A percentile compares a stretch with the other conserved stretches of the same genome.
Conservation (phyloP, 2,888 invertebrate species). For the Drosophila phalerata region DNA sequence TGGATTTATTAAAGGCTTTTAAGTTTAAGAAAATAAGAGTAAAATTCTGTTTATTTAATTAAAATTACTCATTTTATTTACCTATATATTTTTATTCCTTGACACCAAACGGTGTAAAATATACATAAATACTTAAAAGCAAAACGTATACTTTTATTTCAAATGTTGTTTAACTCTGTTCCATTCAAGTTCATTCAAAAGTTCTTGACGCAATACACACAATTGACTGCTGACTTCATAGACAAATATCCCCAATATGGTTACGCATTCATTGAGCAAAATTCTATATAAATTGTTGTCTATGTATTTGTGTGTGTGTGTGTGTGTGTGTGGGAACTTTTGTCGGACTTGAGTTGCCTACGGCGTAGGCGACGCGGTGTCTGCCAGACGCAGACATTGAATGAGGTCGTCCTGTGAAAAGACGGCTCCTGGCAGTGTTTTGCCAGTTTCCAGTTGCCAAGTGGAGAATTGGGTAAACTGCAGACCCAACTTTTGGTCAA, state of each 20-base stretch:
- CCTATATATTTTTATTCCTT: too few species aligned
- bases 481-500: slow-evolving; percentile 11
- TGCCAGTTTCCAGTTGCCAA: slow-evolving; percentile 8
- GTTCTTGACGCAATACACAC: background rate
- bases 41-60: background rate
- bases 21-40: background rate
- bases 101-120: too few species aligned
- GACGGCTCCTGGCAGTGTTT: slow-evolving; percentile 12
- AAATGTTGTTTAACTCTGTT: background rate
- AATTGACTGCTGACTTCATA: background rate
- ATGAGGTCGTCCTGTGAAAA: slow-evolving; percentile 59
- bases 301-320: slow-evolving; percentile 9
- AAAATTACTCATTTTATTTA: too few species aligned
- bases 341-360: slow-evolving; percentile 13
- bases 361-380: slow-evolving; percentile 64
- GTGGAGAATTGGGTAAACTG: slow-evolving; percentile 21
- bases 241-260: slow-evolving; percentile 17
- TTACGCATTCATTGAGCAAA: slow-evolving; percentile 64
- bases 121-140: too few species aligned
- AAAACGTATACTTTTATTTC: background rate
- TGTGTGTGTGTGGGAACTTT: slow-evolving; percentile 10
- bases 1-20: background rate
- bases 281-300: slow-evolving; percentile 22
- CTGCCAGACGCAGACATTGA: slow-evolving; percentile 62
- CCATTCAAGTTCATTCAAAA: background rate